Percentiles rank a stretch among this genome's conserved stretches.
These are phyloP conservation scores for Cinclus mexicanus DNA, from an alignment of 2,113 vertebrate species.

Conservation along the genomic window DNA sequence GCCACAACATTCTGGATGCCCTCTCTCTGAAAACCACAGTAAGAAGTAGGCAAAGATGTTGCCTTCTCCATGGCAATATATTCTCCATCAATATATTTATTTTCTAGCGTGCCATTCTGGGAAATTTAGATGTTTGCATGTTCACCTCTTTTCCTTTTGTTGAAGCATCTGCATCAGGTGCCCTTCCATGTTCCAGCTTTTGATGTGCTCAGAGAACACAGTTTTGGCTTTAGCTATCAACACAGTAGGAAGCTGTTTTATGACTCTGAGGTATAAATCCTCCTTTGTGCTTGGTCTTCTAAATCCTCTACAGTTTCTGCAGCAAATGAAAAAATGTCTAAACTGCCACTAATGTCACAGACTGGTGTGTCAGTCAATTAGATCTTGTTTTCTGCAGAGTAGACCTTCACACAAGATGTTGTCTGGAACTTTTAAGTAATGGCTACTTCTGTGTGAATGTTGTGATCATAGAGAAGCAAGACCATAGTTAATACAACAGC, in stretches of 20 bases:
- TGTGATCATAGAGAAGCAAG: neutral
- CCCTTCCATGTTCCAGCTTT: neutral
- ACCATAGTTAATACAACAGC: neutral
- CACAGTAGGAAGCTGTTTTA: neutral
- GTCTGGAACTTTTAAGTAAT: neutral
- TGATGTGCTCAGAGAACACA: neutral
- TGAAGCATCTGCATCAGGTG: neutral
- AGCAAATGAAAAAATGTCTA: neutral
- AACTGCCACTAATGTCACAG: neutral
- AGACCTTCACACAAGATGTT: neutral
- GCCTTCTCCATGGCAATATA: neutral
- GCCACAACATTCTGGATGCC: constrained; percentile 52
- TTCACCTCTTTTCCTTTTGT: constrained; percentile 10
- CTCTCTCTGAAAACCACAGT: constrained; percentile 7
- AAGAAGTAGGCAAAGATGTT: constrained; percentile 27
- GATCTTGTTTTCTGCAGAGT: neutral
- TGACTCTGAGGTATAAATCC: constrained; percentile 19
- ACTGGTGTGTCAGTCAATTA: neutral
- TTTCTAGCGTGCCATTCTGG: constrained; percentile 50
- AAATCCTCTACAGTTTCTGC: neutral
- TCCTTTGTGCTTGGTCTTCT: constrained; percentile 19
- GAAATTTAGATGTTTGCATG: constrained; percentile 14
- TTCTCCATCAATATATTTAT: neutral
- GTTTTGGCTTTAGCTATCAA: constrained; percentile 4
- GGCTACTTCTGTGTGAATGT: neutral